Evolutionary conservation across 2,113 vertebrate species (phyloP), one percentile per base, ranked within the genome.

Genomic region (Plecturocebus donacophilus): DNA sequence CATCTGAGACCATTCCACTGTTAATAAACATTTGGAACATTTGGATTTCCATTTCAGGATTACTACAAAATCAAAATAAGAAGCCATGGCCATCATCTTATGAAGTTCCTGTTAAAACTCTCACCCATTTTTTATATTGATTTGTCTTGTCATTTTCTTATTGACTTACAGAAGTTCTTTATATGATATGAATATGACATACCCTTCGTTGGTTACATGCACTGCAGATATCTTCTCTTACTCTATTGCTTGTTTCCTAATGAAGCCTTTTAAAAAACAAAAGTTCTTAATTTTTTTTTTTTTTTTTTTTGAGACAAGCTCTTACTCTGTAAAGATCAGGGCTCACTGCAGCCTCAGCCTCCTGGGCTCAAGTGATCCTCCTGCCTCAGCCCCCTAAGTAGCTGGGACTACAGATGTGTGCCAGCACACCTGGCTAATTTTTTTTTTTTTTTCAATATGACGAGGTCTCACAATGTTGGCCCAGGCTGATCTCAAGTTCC

Each of bases 1-100:
- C 16, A 52, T 52, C 52, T 52, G 52, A 52, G 52, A 52, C 82
- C 58, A 84, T 64, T 88, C 49, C 47, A 12, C 25, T 49, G 13
- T 88, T 91, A 85, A 27, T 91, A 42, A 32, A 71, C 71, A 49
- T 75, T 71, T 32, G 45, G 54, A 93, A 73, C 32, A 38, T 77
- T 93, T 91, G 42, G 35, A 20, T 87, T 91, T 93, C 21, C 49
- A 66, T 64, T 95, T 91, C 17, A 40, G 11, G 4, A 54, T 49
- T 84, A 49, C 84, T 90, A 61, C 21, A 97, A 80, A 87, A 73
- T 85, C 17, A 97, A 80, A 84, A 73, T 85, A 88, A 70, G 54
- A 40, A 89, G 21, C 40, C 45, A 14, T 90, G 32, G 35, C 17
- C 7, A 40, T 91, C 45, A 79, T 92, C 61, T 85, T 64, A 52